These are phyloP conservation scores for Drosophila subpulchrella DNA, from an alignment of 1,140 invertebrate genomes.

Conservation along the genomic window DNA sequence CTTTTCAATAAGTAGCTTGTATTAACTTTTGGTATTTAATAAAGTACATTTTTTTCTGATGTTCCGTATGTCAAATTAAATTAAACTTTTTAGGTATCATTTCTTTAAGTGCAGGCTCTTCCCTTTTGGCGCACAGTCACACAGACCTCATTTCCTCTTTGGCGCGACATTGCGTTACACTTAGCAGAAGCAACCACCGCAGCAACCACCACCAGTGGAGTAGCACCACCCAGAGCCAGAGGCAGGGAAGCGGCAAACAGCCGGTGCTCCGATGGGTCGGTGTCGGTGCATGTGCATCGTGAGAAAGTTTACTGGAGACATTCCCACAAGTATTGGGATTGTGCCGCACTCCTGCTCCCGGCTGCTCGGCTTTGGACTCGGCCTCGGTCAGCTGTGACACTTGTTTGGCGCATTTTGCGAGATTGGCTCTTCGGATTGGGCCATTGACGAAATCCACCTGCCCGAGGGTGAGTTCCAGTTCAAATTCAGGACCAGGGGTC, in stretches of 20 bases:
- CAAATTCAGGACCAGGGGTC: constrained; percentile 41
- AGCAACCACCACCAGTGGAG: constrained; percentile 52
- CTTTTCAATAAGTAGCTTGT: no score
- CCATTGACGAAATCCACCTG: constrained; percentile 75
- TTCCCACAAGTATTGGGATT: constrained; percentile 83
- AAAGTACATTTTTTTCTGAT: no score
- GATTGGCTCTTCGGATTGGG: constrained; percentile 32
- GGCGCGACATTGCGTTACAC: constrained; percentile 80
- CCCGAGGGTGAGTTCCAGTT: constrained; percentile 51
- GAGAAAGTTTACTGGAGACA: constrained; percentile 82
- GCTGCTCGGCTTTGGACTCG: constrained; percentile 23
- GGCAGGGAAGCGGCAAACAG: constrained; percentile 43
- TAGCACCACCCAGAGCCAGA: constrained; percentile 55
- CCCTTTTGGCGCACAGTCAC: constrained; percentile 54
- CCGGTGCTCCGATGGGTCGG: constrained; percentile 53
- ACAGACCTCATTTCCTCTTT: constrained; percentile 78
- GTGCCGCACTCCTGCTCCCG: constrained; percentile 42
- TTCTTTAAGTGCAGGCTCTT: constrained; percentile 29
- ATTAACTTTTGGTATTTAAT: no score
- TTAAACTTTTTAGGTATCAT: no score
- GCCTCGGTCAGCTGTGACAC: constrained; percentile 71
- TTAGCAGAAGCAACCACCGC: constrained; percentile 62
- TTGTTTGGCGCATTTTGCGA: constrained; percentile 67
- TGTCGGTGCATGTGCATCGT: constrained; percentile 64
- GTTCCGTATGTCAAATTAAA: no score